phyloP scores from a whole-genome alignment of 2,113 vertebrate species.

The Odocoileus hemionus region DNA sequence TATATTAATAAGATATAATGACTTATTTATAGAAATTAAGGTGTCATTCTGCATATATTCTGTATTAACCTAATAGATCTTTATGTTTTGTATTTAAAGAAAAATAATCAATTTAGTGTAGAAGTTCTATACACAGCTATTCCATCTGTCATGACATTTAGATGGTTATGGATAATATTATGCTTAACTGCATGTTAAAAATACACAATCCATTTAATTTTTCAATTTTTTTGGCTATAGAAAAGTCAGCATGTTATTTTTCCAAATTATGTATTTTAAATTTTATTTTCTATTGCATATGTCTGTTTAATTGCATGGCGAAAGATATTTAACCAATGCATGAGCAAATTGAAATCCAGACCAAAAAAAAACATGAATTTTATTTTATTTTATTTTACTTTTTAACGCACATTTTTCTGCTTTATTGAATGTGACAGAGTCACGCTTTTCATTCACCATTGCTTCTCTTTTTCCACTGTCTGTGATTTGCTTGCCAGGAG shows the following conservation, averaged over 20 bases:
- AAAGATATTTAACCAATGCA: slow-evolving; percentile 83
- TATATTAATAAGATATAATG: slow-evolving; percentile 63
- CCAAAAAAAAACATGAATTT: slow-evolving; percentile 75
- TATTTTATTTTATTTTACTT: slow-evolving; percentile 75
- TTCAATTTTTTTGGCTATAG: slow-evolving; percentile 77
- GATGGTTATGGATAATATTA: slow-evolving; percentile 75
- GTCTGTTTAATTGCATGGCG: slow-evolving; percentile 88
- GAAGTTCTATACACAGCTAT: slow-evolving; percentile 80
- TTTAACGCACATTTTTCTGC: slow-evolving; percentile 88
- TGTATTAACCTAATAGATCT: slow-evolving; percentile 59
- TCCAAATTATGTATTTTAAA: slow-evolving; percentile 76
- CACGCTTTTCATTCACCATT: slow-evolving; percentile 98
- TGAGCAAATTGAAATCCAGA: slow-evolving; percentile 86
- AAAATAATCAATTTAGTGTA: slow-evolving; percentile 68
- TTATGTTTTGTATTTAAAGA: slow-evolving; percentile 71
- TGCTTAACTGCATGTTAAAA: slow-evolving; percentile 84
- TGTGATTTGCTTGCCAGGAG: slow-evolving; percentile 99
- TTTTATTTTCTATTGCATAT: slow-evolving; percentile 80
- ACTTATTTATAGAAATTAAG: slow-evolving; percentile 40
- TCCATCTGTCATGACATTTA: slow-evolving; percentile 82
- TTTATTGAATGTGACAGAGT: slow-evolving; percentile 91
- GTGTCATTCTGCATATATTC: slow-evolving; percentile 54
- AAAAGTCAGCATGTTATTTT: slow-evolving; percentile 85
- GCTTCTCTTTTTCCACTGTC: slow-evolving; percentile 97
- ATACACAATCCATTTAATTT: slow-evolving; percentile 80